A percentile compares a stretch with the other conserved stretches of the same genome.
These are phyloP conservation scores for Oenanthe oenanthe DNA, from an alignment of 2,113 vertebrate genomes.

Conservation along the genomic window DNA sequence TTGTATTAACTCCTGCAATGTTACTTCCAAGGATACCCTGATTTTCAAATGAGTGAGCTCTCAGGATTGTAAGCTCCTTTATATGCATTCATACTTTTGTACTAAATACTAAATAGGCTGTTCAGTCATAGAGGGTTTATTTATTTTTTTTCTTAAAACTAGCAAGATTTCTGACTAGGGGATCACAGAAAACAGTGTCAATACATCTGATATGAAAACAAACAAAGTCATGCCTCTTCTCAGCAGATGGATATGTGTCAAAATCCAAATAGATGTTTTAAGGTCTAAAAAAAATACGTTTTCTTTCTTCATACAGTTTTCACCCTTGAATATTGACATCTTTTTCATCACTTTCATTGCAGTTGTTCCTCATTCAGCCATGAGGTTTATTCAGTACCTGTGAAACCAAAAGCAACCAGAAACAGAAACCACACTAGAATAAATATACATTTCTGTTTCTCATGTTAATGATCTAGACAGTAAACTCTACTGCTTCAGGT, in stretches of 20 bases:
- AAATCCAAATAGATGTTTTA: not conserved
- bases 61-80: not conserved
- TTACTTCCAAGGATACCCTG: not conserved
- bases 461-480: not conserved
- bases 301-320: not conserved
- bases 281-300: not conserved
- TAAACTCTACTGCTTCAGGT: not conserved
- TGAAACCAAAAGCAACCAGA: not conserved
- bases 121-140: not conserved
- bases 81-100: not conserved
- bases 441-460: not conserved
- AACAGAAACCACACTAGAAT: not conserved
- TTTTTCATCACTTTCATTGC: not conserved
- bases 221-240: not conserved
- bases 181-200: not conserved
- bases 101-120: not conserved
- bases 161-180: not conserved
- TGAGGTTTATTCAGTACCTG: not conserved
- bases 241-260: not conserved
- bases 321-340: not conserved
- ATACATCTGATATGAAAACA: not conserved
- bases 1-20: conserved; percentile 13
- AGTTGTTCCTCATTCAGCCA: not conserved
- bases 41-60: not conserved
- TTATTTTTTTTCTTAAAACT: not conserved